These are phyloP conservation scores for Pelosia muscerda DNA, from an alignment of 2,888 invertebrate species.

Conservation along the genomic window DNA sequence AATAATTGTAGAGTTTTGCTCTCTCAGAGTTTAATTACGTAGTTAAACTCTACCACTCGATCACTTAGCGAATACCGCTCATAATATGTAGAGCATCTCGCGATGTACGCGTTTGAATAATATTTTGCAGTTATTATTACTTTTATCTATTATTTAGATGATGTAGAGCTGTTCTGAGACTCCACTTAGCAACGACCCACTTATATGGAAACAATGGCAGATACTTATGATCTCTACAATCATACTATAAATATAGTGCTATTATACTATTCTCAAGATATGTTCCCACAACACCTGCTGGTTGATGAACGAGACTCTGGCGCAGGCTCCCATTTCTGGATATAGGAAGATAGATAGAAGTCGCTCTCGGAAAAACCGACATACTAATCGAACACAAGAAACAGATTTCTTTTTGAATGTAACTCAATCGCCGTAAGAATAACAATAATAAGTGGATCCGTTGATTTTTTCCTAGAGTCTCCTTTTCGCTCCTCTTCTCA, in stretches of 20 bases:
- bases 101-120: conserved; percentile 3
- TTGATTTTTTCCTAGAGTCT: too few relatives aligned
- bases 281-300: too few relatives aligned
- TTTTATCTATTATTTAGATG: not conserved
- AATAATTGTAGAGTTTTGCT: conserved; percentile 13
- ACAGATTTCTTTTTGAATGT: too few relatives aligned
- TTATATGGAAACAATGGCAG: not conserved
- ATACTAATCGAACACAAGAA: too few relatives aligned
- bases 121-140: conserved; percentile 4
- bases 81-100: conserved; percentile 9
- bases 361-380: too few relatives aligned
- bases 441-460: too few relatives aligned
- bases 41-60: conserved; percentile 2
- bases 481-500: too few relatives aligned
- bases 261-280: not conserved
- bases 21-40: conserved; percentile 9
- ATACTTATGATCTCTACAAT: not conserved
- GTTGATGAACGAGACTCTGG: too few relatives aligned
- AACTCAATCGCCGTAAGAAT: too few relatives aligned
- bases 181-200: not conserved
- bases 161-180: not conserved
- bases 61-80: conserved; percentile 5
- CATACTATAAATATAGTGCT: not conserved
- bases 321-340: too few relatives aligned
- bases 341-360: too few relatives aligned